Percentiles rank a stretch among this genome's conserved stretches.
Evolutionary conservation across 2,797 vertebrate species (phyloP).

Genomic region (Takifugu ocellatus): DNA sequence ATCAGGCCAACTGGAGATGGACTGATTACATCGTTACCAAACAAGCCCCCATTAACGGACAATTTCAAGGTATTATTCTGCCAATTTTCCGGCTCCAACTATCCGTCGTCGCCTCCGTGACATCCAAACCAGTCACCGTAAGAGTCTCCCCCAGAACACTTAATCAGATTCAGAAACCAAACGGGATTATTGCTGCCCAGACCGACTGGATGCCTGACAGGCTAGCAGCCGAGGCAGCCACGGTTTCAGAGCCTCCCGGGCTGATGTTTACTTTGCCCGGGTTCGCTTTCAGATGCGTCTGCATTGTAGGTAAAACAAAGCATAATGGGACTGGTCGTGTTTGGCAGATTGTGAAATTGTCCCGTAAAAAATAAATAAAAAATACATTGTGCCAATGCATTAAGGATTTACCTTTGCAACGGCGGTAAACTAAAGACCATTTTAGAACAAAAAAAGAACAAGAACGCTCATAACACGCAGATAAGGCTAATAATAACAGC

Average conservation of each 20-base stretch:
- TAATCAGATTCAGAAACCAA: constrained; percentile 5
- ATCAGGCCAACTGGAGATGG: no score
- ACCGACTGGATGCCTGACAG: background rate
- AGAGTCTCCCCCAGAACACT: background rate
- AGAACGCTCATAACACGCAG: constrained; percentile 29
- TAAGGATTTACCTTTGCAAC: background rate
- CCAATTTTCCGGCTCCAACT: background rate
- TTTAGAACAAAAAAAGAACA: background rate
- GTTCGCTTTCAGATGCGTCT: constrained; percentile 8
- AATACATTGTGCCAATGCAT: background rate
- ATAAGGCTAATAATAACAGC: constrained; percentile 66
- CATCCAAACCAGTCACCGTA: no score
- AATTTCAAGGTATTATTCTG: background rate
- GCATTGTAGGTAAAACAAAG: background rate
- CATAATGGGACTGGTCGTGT: background rate
- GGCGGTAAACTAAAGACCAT: background rate
- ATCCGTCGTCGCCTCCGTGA: background rate
- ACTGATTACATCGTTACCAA: no score
- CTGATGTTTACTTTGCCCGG: constrained; percentile 36
- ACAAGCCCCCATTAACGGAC: no score
- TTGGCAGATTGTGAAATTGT: background rate
- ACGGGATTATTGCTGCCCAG: background rate
- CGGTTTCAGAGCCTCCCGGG: constrained; percentile 4
- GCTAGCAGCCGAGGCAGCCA: background rate
- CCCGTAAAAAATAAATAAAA: no score